phyloP scores from a whole-genome alignment of 2,113 vertebrate species.

The Nestor notabilis region DNA sequence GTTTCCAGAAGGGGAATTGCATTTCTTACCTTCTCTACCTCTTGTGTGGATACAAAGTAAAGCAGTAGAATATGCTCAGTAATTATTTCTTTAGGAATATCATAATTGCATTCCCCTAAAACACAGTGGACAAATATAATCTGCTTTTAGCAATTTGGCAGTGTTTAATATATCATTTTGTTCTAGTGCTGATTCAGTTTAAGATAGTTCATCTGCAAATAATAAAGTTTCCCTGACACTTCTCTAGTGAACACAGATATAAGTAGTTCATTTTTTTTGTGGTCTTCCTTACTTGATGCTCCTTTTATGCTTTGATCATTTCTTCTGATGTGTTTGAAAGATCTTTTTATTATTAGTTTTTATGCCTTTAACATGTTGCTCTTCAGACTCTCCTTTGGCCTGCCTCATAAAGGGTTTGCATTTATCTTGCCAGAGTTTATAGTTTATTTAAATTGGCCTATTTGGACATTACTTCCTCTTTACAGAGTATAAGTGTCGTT shows the following conservation, averaged over 20 bases:
- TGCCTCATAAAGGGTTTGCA: background rate
- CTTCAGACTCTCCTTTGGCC: background rate
- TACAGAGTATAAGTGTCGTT: background rate
- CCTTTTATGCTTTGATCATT: conserved; percentile 50
- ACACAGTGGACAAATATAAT: background rate
- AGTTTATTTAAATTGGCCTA: background rate
- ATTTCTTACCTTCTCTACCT: background rate
- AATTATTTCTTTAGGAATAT: background rate
- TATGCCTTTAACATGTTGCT: conserved; percentile 13
- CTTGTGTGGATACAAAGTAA: background rate
- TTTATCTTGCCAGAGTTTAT: background rate
- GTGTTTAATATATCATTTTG: background rate
- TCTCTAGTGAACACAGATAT: conserved; percentile 36
- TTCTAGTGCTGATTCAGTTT: conserved; percentile 26
- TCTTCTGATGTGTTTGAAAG: conserved; percentile 53
- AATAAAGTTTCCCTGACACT: conserved; percentile 48
- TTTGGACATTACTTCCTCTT: background rate
- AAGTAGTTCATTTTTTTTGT: conserved; percentile 40
- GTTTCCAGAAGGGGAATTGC: background rate
- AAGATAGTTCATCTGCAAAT: conserved; percentile 48
- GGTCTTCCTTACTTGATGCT: conserved; percentile 50
- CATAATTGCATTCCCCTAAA: background rate
- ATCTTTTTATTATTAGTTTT: conserved; percentile 37
- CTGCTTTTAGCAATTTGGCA: background rate
- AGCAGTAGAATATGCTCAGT: background rate